Percentiles rank a stretch among this genome's conserved stretches.
These are phyloP conservation scores for Oreocharis arfaki DNA, from an alignment of 2,113 vertebrate genomes.

Conservation along the genomic window DNA sequence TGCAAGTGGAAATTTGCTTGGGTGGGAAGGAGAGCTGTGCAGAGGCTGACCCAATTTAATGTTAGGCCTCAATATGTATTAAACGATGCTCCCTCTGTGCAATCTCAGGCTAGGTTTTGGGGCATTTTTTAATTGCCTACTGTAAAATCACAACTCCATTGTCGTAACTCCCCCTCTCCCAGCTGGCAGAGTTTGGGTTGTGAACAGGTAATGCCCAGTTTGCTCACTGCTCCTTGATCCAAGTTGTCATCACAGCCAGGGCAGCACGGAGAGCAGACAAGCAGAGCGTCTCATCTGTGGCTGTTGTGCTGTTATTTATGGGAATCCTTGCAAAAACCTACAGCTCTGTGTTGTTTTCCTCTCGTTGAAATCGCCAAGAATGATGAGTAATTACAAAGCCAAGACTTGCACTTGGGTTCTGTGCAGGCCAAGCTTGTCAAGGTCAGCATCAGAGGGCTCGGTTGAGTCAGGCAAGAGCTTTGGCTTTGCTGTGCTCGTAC, in stretches of 20 bases:
- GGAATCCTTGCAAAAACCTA: not conserved
- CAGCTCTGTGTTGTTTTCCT: not conserved
- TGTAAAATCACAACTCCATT: not conserved
- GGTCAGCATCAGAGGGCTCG: not conserved
- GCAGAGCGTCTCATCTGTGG: rapidly evolving
- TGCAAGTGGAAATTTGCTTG: not conserved
- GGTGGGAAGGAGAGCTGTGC: not conserved
- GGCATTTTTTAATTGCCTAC: not conserved
- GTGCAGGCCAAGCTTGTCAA: not conserved
- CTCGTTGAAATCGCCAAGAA: not conserved
- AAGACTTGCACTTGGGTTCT: not conserved
- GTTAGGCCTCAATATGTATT: too few species aligned
- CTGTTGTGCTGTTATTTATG: not conserved
- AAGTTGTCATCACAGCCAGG: not conserved
- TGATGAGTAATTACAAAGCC: not conserved
- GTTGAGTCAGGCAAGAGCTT: not conserved
- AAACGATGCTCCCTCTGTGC: not conserved
- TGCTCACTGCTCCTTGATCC: not conserved
- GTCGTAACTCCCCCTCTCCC: not conserved
- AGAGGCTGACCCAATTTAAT: not conserved
- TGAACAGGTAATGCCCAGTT: not conserved
- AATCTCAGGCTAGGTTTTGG: not conserved
- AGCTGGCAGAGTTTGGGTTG: not conserved
- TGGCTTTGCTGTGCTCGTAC: not conserved
- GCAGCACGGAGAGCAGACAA: rapidly evolving